Base-by-base conservation (phyloP, 2,888 invertebrate genomes). In the Eupsilia transversa region DNA sequence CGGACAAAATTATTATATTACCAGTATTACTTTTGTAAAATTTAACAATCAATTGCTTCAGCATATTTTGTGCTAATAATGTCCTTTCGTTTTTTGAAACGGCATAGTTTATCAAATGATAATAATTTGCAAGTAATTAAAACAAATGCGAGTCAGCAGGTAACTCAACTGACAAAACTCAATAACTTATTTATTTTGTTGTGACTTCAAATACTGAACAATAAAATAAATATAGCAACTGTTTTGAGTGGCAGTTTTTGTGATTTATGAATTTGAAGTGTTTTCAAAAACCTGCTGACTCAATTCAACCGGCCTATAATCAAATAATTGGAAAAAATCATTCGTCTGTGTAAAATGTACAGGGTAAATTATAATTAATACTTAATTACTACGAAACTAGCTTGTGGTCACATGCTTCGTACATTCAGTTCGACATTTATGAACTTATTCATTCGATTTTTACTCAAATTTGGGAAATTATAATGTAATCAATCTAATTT, bases 321-420 rank as follows among this genome's bases (percentile, higher is more conserved):
- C 35, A 77, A 73, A 77, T 73, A 35, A 74, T 79, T 78, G 68
- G 66, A 46, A 74, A 69, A 63, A 77, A 69, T 10, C 12, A 86
- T 73, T 78, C 77, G 79, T 90, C 88, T 92, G 86, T 88, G 85
- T 82, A 86, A 93, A 90, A 89, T 93, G 91, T 93, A 95, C 95
- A 95, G 95, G 95, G 95, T 95, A 94, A 94, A 90, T 90, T 90
- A 89, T 89, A 89, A 71, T 85, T 75, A 83, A 90, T 87, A 82
- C 77, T 89, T 87, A 86, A 84, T 76, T 79, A 86, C 86, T 88
- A 87, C 65, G 71, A 73, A 84, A 83, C 63, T 86, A 27, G 81
- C 78, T 82, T 77, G 61, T 86, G 82, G 87, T 88, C 82, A 82
- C 86, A 66, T 82, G 85, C 85, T 89, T 88, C 66, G 70, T 83